phyloP scores from a whole-genome alignment of 2,888 invertebrate genomes.

The Brenthis ino region DNA sequence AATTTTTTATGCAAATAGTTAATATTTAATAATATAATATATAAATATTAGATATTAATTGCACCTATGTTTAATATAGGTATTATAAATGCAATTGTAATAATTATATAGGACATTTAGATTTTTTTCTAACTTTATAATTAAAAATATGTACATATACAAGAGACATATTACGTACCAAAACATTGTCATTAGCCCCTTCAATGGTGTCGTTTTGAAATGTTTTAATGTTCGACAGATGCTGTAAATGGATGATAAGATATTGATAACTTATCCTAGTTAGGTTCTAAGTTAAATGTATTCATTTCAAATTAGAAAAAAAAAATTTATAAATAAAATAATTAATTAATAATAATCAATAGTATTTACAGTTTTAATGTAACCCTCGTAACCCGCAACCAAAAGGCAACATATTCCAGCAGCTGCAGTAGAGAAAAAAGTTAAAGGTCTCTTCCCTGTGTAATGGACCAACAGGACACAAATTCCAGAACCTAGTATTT shows the following conservation, averaged over 20 bases:
- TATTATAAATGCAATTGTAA: too few relatives aligned
- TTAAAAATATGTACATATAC: neutral
- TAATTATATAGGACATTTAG: too few relatives aligned
- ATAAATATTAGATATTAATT: too few relatives aligned
- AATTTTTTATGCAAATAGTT: too few relatives aligned
- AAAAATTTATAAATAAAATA: neutral
- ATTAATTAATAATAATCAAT: neutral
- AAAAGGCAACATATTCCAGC: conserved; percentile 85
- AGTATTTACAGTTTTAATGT: conserved; percentile 49
- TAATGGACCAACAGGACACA: conserved; percentile 87
- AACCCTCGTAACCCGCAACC: conserved; percentile 81
- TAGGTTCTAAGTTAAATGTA: too few relatives aligned
- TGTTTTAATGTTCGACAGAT: conserved; percentile 1
- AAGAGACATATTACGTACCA: neutral
- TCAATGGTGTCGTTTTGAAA: conserved; percentile 3
- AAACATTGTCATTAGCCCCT: neutral
- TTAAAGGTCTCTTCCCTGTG: conserved; percentile 87
- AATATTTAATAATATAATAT: too few relatives aligned
- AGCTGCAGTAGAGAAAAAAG: conserved; percentile 86
- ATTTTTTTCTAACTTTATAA: too few relatives aligned
- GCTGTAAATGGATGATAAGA: neutral
- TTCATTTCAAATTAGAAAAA: neutral
- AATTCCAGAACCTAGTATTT: conserved; percentile 85
- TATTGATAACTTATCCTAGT: too few relatives aligned
- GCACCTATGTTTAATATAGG: too few relatives aligned